phyloP scores from a whole-genome alignment of 2,113 vertebrate genomes.

The Aramus guarauna region DNA sequence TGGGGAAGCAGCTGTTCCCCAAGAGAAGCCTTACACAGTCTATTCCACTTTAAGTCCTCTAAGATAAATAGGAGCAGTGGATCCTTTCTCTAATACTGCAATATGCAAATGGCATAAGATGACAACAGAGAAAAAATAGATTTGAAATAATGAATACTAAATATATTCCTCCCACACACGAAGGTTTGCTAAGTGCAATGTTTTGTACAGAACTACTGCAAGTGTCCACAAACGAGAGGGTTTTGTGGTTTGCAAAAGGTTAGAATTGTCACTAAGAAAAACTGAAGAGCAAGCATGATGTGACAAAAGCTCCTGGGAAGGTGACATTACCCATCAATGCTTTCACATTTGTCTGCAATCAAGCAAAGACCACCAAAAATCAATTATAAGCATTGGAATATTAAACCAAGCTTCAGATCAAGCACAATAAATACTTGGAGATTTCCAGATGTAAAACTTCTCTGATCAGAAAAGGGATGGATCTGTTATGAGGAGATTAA shows the following conservation, averaged over 20 bases:
- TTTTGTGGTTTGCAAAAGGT: not conserved
- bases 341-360: not conserved
- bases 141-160: not conserved
- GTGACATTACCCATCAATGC: not conserved
- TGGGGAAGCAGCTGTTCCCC: not conserved
- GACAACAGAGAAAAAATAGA: not conserved
- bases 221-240: not conserved
- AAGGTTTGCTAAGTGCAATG: not conserved
- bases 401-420: not conserved
- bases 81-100: not conserved
- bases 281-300: not conserved
- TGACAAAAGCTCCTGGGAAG: not conserved
- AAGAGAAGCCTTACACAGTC: not conserved
- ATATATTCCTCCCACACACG: not conserved
- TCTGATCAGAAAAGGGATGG: not conserved
- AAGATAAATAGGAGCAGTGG: not conserved
- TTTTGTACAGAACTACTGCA: not conserved
- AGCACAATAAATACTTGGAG: not conserved
- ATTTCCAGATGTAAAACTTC: not conserved
- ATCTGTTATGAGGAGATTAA: not conserved
- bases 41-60: not conserved
- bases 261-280: not conserved
- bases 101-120: not conserved
- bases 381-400: not conserved
- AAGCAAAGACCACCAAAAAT: not conserved